Conservation (phyloP, 2,797 vertebrate species). For the Momotus momota region DNA sequence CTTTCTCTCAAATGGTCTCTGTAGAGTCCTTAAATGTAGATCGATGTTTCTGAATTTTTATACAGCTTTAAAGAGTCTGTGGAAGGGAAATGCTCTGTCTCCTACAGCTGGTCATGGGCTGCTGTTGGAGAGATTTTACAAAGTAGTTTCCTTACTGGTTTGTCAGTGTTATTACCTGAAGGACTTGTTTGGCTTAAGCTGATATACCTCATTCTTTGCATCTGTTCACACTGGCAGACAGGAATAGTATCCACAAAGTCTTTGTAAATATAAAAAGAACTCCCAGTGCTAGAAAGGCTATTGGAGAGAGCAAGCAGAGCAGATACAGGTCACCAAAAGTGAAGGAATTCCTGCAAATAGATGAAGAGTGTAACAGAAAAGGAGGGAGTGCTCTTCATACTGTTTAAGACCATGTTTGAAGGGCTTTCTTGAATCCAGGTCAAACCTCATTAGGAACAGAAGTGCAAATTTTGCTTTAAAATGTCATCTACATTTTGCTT, state of each 20-base stretch:
- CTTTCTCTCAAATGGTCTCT: constrained; percentile 3
- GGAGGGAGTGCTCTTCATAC: not conserved
- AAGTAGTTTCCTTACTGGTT: not conserved
- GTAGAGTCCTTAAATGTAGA: not conserved
- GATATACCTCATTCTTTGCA: not conserved
- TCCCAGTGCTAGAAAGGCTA: not conserved
- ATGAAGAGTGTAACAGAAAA: not conserved
- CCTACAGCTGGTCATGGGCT: not conserved
- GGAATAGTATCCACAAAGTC: not conserved
- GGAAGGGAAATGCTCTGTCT: not conserved
- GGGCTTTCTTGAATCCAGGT: not conserved
- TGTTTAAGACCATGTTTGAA: not conserved
- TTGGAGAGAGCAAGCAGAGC: not conserved
- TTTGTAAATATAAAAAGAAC: not conserved
- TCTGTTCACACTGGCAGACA: not conserved
- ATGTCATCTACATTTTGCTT: not conserved
- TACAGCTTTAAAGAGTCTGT: not conserved
- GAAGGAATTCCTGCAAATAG: not conserved
- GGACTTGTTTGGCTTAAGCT: not conserved
- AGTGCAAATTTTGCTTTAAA: not conserved
- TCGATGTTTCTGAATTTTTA: constrained; percentile 31
- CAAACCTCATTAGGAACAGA: not conserved
- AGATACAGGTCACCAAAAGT: not conserved
- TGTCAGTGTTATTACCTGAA: not conserved
- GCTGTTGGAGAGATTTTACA: not conserved